phyloP scores from a whole-genome alignment of 2,797 vertebrate species.

The Astyanax mexicanus region DNA sequence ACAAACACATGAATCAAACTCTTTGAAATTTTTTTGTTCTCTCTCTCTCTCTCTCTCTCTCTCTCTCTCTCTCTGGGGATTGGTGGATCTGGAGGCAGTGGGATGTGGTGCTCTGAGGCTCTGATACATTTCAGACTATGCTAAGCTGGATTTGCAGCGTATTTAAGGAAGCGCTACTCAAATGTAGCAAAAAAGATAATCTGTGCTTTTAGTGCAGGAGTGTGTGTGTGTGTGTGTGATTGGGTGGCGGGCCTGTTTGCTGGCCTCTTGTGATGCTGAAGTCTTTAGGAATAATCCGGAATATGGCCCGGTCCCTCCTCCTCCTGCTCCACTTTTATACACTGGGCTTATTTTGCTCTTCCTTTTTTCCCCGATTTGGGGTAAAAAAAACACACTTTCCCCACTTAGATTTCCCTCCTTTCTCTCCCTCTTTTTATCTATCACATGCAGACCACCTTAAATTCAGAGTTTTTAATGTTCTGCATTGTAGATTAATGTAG shows the following conservation, averaged over 20 bases:
- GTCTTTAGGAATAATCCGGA: constrained; percentile 53
- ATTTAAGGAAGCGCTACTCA: constrained; percentile 49
- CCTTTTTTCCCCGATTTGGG: constrained; percentile 21
- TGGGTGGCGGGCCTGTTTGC: constrained; percentile 15
- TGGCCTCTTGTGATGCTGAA: constrained; percentile 41
- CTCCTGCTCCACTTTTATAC: constrained; percentile 27
- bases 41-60: not conserved
- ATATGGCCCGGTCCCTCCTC: constrained; percentile 41
- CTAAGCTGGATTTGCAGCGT: constrained; percentile 57
- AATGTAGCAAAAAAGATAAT: constrained; percentile 58
- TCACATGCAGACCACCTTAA: not conserved
- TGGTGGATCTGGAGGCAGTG: constrained; percentile 25
- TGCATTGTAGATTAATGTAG: too few relatives aligned
- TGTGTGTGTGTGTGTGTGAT: constrained; percentile 14
- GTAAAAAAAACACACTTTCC: constrained; percentile 16
- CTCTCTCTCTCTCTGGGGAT: constrained; percentile 8
- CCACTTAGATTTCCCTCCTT: constrained; percentile 6
- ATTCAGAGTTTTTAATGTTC: too few relatives aligned
- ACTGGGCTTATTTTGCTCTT: constrained; percentile 16
- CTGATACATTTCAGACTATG: constrained; percentile 50
- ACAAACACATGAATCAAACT: too few relatives aligned
- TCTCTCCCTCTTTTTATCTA: constrained; percentile 17
- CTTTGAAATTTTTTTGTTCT: not conserved
- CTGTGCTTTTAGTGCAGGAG: constrained; percentile 54
- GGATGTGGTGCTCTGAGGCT: too few relatives aligned